Evolutionary conservation across 2,888 invertebrate species (phyloP), one percentile per base, ranked within the genome.

Genomic region (Hirtodrosophila alboralis): DNA sequence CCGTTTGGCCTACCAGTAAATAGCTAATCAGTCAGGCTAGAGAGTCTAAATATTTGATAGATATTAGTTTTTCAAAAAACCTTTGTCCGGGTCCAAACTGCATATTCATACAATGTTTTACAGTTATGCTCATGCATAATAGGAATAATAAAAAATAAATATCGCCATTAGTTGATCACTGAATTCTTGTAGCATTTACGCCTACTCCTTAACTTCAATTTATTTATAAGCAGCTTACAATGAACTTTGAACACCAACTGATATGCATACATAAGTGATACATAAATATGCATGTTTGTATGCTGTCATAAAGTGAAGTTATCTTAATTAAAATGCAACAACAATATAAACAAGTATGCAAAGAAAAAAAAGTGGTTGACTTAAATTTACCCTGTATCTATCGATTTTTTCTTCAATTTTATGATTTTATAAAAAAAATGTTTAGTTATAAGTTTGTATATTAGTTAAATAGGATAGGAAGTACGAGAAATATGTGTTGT

Each of bases 321-420:
- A 81, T 79, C 83, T 78, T 78, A 71, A 81, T 84, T 68, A 65
- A 78, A 75, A 78, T 75, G 75, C 75, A 81, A 60, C 60, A 58
- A 57, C 45, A 61, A 80, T 61, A 61, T 52, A 28, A 54, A 61
- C 44, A 61, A 36, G 23, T 23, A 38, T 9, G 33, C 9, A 1
- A 14, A 0, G n/a, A n/a, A n/a, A n/a, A n/a, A n/a, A n/a, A n/a
- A 4, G 13, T 10, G 14, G 16, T 28, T 18, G 16, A 26, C 49
- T 33, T 8, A 0, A 0, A 34, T 16, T 51, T 68, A 27, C 9
- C 9, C 45, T 34, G 12, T 13, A 18, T 2, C 23, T 7, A 23
- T 23, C 6, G 4, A 8, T 23, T 1, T 23, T 7, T 4, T 3
- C 23, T 23, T n/a, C n/a, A 21, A 21, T 21, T 5, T 21, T 5